Evolutionary conservation across 2,888 invertebrate species (phyloP), one percentile per base, ranked within the genome.

Genomic region (Agrenia bidenticulata): DNA sequence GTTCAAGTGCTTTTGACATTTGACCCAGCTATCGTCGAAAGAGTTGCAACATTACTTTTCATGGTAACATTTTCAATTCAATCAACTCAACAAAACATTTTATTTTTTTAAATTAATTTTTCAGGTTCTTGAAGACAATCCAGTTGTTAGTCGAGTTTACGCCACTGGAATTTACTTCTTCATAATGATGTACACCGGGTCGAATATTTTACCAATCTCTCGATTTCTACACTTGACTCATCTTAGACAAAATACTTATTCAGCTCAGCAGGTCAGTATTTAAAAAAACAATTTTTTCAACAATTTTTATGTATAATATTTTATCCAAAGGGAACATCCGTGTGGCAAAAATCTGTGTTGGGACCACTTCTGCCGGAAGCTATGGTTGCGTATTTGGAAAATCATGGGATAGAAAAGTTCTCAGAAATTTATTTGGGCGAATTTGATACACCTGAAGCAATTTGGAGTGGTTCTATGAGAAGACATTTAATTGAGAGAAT

Each of bases 391-490:
- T 99, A 97, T 81, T 83, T 99, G 63, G 98, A 99, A 80, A 97
- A 99, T 81, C 96, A 99, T 79, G 97, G 97, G 0, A 87, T 97
- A 0, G 98, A 98, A 72, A 96, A 95, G 80, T 99, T 99, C 81
- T 95, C 99, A 0, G 94, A 99, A 82, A 95, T 94, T 77, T 94
- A 92, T 81, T 84, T 97, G 19, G 98, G 98, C 0, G 99, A 99
- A 82, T 99, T 93, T 83, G 98, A 99, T 81, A 99, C 98, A 7
- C 99, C 99, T 0, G 99, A 99, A 82, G 97, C 96, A 0, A 99
- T 99, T 73, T 99, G 99, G 99, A 98, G 93, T 80, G 87, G 89
- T 0, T 95, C 96, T 82, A 99, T 99, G 98, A 88, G 91, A 77
- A 87, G 95, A 17, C 87, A 95, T 85, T 84, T 99, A 78, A 98